phyloP scores from a whole-genome alignment of 2,797 vertebrate genomes.

The Agapornis canus region DNA sequence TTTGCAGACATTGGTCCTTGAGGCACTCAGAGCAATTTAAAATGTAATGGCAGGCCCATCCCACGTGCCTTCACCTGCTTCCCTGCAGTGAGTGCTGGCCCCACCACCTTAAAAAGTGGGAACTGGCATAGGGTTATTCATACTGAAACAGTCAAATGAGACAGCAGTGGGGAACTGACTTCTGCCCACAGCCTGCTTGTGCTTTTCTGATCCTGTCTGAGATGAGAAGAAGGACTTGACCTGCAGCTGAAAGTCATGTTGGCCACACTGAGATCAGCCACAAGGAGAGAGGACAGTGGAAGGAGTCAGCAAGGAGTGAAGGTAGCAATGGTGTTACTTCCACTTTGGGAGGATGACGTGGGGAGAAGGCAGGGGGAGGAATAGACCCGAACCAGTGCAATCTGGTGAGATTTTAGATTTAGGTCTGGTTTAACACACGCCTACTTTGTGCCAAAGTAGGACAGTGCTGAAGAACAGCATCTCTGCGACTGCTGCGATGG shows the following conservation, averaged over 20 bases:
- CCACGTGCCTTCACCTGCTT: not conserved
- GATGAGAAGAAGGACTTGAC: not conserved
- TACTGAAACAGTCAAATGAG: slow-evolving; percentile 14
- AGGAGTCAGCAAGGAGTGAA: not conserved
- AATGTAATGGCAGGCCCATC: not conserved
- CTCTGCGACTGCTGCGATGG: rapidly evolving
- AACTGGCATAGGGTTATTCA: not conserved
- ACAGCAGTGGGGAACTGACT: not conserved
- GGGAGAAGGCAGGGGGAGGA: not conserved
- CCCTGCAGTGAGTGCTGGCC: not conserved
- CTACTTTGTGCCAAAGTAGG: slow-evolving; percentile 8
- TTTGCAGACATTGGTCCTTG: not conserved
- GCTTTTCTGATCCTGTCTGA: not conserved
- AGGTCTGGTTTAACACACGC: slow-evolving; percentile 22
- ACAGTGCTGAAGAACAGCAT: slow-evolving; percentile 15
- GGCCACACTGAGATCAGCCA: not conserved
- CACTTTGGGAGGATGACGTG: not conserved
- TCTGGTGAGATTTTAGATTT: slow-evolving; percentile 11
- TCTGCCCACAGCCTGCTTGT: not conserved
- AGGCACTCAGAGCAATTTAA: not conserved
- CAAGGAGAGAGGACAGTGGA: rapidly evolving
- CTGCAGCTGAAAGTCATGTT: not conserved
- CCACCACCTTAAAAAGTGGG: not conserved
- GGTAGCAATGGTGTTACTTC: not conserved
- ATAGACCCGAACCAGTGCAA: not conserved